Evolutionary conservation across 2,888 invertebrate species (phyloP), one percentile per base, ranked within the genome.

Genomic region (Macrophya alboannulata): DNA sequence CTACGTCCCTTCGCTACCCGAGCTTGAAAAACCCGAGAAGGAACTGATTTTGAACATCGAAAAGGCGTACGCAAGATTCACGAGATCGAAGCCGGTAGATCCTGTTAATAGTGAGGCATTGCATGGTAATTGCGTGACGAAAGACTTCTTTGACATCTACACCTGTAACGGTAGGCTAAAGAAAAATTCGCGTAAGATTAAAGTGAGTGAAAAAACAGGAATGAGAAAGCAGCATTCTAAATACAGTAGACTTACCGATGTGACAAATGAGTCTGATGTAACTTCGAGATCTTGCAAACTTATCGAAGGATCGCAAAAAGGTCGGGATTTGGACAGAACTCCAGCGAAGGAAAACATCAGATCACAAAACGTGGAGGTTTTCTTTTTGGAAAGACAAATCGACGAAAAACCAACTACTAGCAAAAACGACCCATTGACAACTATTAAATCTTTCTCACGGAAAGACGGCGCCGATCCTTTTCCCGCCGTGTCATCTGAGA

Each of bases 261-360:
- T n/a, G 45, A 71, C 37, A 25, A 59, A 59, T 43, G 81, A 37
- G 59, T 25, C 45, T 74, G 71, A 84, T 31, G 62, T 76, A n/a
- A 51, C 76, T 12, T 72, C 85, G 9, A 31, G 15, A 21, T 59
- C 84, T 71, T 84, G 68, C 40, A 81, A 85, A 76, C 72, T 40
- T 31, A 76, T 84, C 59, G 65, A 85, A 15, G 72, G 71, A 25
- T 25, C 45, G 37, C 85, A 85, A 76, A 81, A 59, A 55, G 74
- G 76, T 15, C 72, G 84, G 43, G 37, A 86, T 12, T 43, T 85
- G 68, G 79, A 84, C 37, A 76, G 51, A 9, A 43, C 25, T 62
- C 43, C 40, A n/a, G 81, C 85, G n/a, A 79, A 4, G 8, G 84
- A 71, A 68, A 81, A 86, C 43, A 74, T 86, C 21, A 84, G 45